These are phyloP conservation scores for Drosophila atroscutellata DNA, from an alignment of 2,888 invertebrate species.

Conservation along the genomic window DNA sequence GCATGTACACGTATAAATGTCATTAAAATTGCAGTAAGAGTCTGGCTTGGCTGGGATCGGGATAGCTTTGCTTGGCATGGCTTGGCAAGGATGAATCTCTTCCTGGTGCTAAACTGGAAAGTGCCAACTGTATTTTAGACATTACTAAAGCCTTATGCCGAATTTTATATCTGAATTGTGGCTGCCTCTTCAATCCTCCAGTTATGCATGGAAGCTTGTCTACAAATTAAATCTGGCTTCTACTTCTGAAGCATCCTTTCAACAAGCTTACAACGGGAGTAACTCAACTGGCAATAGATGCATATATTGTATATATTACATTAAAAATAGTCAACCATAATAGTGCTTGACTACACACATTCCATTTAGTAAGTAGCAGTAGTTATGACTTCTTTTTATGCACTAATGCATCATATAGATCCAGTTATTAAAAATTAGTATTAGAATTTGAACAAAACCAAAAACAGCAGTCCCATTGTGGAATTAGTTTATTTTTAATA, in stretches of 20 bases:
- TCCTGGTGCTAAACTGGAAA: constrained; percentile 36
- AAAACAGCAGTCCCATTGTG: neutral
- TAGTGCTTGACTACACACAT: neutral
- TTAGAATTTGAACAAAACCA: neutral
- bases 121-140: constrained; percentile 32
- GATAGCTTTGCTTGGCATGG: constrained; percentile 32
- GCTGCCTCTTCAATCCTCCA: constrained; percentile 3
- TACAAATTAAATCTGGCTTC: neutral
- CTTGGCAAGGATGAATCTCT: constrained; percentile 67
- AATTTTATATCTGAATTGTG: constrained; percentile 21
- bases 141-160: constrained; percentile 24
- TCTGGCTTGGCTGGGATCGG: constrained; percentile 65
- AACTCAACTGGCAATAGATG: neutral
- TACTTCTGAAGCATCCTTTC: neutral
- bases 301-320: neutral
- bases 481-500: neutral
- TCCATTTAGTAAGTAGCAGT: neutral
- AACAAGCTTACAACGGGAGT: neutral
- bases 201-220: constrained; percentile 5
- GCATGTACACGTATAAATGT: constrained; percentile 55
- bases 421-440: neutral
- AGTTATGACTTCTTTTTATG: neutral
- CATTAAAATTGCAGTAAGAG: constrained; percentile 80
- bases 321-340: neutral
- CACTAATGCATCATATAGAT: neutral